phyloP scores from a whole-genome alignment of 2,113 vertebrate genomes.

The Osmerus eperlanus region DNA sequence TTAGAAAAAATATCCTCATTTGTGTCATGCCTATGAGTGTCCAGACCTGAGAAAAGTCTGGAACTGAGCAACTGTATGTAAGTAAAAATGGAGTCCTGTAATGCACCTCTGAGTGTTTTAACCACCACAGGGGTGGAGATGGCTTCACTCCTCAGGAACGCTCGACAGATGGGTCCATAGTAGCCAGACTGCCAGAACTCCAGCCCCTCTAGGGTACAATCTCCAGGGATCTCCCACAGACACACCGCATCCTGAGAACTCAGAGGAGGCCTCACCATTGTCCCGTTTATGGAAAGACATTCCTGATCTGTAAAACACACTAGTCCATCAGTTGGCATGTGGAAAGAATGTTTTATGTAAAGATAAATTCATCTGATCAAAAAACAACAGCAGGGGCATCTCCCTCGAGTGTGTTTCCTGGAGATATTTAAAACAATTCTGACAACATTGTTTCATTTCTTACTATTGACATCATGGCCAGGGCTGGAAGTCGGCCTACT shows the following conservation, averaged over 20 bases:
- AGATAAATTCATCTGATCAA: no score
- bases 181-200: slow-evolving; percentile 57
- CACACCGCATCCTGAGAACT: slow-evolving; percentile 31
- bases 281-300: not conserved
- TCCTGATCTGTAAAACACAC: slow-evolving; percentile 29
- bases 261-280: not conserved
- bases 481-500: not conserved
- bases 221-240: slow-evolving; percentile 57
- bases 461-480: slow-evolving; percentile 38
- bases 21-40: no score
- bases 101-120: slow-evolving; percentile 56
- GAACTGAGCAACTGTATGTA: no score
- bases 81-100: not conserved
- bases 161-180: slow-evolving; percentile 61
- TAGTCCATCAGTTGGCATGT: not conserved
- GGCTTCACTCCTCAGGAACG: slow-evolving; percentile 43
- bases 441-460: not conserved
- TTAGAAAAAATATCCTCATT: no score
- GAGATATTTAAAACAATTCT: no score
- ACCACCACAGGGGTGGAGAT: slow-evolving; percentile 50
- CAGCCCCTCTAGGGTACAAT: slow-evolving; percentile 51
- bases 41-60: no score
- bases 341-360: no score
- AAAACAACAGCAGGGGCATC: no score
- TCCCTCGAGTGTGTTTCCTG: no score